Conservation (phyloP, 2,888 invertebrate genomes). For the Dugesia japonica region DNA sequence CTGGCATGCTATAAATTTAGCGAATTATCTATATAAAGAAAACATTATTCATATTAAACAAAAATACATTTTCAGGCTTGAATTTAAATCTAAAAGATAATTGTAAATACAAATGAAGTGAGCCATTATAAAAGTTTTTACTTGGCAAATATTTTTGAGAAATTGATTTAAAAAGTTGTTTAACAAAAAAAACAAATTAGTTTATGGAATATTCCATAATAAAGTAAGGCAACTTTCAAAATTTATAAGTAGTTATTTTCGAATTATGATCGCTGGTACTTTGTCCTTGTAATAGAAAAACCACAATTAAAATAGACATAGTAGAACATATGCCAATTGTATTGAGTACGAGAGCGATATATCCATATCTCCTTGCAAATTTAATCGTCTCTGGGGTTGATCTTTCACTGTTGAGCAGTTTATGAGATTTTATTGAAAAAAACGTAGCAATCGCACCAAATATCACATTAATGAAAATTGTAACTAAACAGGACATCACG, state of each 20-base stretch:
- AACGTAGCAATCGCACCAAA: neutral
- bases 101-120: too few species aligned
- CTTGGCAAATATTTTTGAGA: too few species aligned
- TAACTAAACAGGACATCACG: constrained; percentile 6
- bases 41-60: too few species aligned
- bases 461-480: neutral
- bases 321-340: neutral
- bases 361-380: constrained; percentile 1
- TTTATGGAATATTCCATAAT: too few species aligned
- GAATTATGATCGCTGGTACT: neutral
- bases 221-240: neutral
- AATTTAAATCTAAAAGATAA: too few species aligned
- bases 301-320: neutral
- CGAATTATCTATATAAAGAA: too few species aligned
- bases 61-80: too few species aligned
- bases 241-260: neutral
- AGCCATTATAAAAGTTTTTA: too few species aligned
- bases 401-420: neutral
- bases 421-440: constrained; percentile 10
- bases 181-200: too few species aligned
- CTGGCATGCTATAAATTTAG: too few species aligned
- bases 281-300: neutral
- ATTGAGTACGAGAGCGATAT: neutral
- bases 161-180: too few species aligned
- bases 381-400: neutral